A percentile compares a stretch with the other conserved stretches of the same genome.
These are phyloP conservation scores for Cyphomyrmex costatus DNA, from an alignment of 1,140 invertebrate species.

Conservation along the genomic window DNA sequence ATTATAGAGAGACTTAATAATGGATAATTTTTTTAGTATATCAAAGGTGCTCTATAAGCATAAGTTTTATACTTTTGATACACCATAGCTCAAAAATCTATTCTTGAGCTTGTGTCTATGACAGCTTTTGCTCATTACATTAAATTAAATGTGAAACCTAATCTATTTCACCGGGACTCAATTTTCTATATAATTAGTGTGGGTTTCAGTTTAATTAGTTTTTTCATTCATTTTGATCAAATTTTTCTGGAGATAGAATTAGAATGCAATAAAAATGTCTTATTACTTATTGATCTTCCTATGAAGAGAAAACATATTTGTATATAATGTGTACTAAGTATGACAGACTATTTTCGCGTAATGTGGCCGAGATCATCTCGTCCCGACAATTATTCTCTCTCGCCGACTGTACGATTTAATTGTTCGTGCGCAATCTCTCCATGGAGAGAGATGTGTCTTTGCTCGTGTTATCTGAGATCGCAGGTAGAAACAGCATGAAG, in stretches of 20 bases:
- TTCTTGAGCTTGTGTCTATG: too few species aligned
- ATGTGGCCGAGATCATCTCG: neutral
- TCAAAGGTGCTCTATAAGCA: too few species aligned
- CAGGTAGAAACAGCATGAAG: neutral
- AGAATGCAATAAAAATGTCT: neutral
- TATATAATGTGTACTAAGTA: neutral
- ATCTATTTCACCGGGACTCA: too few species aligned
- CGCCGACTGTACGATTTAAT: conserved; percentile 53
- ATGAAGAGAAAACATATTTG: neutral
- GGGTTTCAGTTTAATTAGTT: too few species aligned
- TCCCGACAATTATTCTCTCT: conserved; percentile 34
- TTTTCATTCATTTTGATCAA: neutral
- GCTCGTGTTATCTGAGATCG: neutral
- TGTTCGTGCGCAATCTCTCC: conserved; percentile 43
- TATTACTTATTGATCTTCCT: neutral
- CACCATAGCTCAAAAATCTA: too few species aligned
- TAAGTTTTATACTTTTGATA: too few species aligned
- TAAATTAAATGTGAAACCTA: too few species aligned
- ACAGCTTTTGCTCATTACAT: too few species aligned
- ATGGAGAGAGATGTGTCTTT: conserved; percentile 3
- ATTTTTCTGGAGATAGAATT: neutral
- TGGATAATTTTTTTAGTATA: too few species aligned
- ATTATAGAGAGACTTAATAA: too few species aligned
- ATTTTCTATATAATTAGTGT: too few species aligned
- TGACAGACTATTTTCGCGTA: conserved; percentile 34